A percentile compares a stretch with the other conserved stretches of the same genome.
Conservation (phyloP, 2,113 vertebrate species). For the Alectura lathami region DNA sequence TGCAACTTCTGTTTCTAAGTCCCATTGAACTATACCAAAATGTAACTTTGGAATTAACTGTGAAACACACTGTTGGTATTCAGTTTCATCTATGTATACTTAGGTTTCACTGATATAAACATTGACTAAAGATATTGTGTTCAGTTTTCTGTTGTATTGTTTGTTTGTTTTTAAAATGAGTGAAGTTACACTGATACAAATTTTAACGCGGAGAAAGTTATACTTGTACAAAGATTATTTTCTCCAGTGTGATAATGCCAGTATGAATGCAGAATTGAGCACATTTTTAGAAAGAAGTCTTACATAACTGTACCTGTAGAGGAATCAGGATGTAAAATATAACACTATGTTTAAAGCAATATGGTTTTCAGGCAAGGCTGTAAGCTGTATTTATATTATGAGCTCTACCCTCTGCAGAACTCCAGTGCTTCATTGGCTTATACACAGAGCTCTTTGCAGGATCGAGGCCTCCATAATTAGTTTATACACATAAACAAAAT, state of each 20-base stretch:
- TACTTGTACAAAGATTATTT: not conserved
- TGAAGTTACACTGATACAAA: not conserved
- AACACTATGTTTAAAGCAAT: not conserved
- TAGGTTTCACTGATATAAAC: not conserved
- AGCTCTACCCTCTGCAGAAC: not conserved
- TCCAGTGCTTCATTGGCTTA: not conserved
- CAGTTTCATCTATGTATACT: not conserved
- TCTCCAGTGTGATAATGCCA: not conserved
- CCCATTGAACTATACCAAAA: not conserved
- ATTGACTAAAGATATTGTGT: not conserved
- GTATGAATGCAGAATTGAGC: not conserved
- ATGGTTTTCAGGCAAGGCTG: not conserved
- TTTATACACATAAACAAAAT: not conserved
- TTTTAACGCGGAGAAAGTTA: not conserved
- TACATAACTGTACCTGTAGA: not conserved
- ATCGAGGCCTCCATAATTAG: accelerated
- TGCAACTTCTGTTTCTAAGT: not conserved
- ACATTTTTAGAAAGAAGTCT: not conserved
- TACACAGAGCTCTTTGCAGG: not conserved
- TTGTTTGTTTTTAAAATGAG: not conserved
- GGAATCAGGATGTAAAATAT: not conserved
- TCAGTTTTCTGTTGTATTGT: not conserved
- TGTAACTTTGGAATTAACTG: not conserved
- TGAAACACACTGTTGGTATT: not conserved
- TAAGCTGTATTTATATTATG: not conserved